Conservation (phyloP, 23 tunicate species). For the Halocynthia aurantium region DNA sequence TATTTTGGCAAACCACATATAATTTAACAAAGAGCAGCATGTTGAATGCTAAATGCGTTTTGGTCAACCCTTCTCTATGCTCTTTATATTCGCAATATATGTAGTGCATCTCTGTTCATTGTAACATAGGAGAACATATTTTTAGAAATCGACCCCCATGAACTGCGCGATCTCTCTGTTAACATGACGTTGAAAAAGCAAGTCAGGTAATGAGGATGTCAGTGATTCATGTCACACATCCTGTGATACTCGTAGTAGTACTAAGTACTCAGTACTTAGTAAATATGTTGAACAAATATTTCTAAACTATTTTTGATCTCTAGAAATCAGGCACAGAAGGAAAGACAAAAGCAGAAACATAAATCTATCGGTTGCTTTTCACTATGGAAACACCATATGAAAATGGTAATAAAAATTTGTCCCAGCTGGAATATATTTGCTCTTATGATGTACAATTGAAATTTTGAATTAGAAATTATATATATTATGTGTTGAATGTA, state of each 20-base stretch:
- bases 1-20: no score
- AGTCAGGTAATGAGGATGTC: conserved; percentile 19
- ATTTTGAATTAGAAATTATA: no score
- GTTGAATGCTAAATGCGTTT: no score
- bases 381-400: conserved; percentile 45
- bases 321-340: conserved; percentile 27
- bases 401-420: conserved; percentile 30
- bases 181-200: conserved; percentile 49
- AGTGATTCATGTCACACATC: no score
- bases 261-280: no score
- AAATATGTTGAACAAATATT: not conserved
- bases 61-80: no score
- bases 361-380: conserved; percentile 34
- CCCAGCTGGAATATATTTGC: not conserved
- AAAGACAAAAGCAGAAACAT: conserved; percentile 23
- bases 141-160: conserved; percentile 39
- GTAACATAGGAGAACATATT: not conserved
- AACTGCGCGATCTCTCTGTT: conserved; percentile 43
- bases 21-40: no score
- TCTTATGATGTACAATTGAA: no score
- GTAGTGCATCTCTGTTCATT: no score
- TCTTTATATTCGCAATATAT: not conserved
- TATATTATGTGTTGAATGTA: no score
- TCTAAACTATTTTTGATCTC: not conserved
- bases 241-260: no score